phyloP scores from a whole-genome alignment of 2,888 invertebrate genomes.

The Drosophila eohydei region DNA sequence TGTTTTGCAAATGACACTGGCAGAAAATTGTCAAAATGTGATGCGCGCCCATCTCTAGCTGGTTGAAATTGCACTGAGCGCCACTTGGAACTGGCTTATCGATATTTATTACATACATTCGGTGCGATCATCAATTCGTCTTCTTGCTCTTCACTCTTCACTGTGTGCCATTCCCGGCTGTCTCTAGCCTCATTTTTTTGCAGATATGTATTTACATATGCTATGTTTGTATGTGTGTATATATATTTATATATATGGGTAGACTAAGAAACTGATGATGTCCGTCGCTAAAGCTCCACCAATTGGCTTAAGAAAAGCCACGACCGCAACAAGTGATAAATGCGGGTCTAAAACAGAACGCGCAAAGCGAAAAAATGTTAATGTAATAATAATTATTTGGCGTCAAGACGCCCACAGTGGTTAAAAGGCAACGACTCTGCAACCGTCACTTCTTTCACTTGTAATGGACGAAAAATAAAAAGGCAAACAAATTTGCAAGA shows the following conservation, averaged over 20 bases:
- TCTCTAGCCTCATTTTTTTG: slow-evolving; percentile 44
- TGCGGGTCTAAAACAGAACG: slow-evolving; percentile 31
- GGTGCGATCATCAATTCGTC: slow-evolving; percentile 17
- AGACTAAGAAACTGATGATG: slow-evolving; percentile 27
- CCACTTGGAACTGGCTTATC: slow-evolving; percentile 36
- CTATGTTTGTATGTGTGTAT: slow-evolving; percentile 4
- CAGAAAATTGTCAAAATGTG: background rate
- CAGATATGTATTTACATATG: background rate
- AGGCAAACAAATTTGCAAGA: slow-evolving; percentile 22
- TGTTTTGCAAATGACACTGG: background rate
- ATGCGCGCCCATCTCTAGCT: background rate
- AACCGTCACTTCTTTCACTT: slow-evolving; percentile 28
- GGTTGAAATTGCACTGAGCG: slow-evolving; percentile 4
- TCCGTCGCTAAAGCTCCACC: slow-evolving; percentile 48
- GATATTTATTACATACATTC: slow-evolving; percentile 24
- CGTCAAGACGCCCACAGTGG: slow-evolving; percentile 49
- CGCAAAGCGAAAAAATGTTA: slow-evolving; percentile 51
- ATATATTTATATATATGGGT: background rate
- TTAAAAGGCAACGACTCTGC: slow-evolving; percentile 16
- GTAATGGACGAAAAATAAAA: slow-evolving; percentile 20
- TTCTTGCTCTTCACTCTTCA: slow-evolving; percentile 17
- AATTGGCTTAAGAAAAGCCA: slow-evolving; percentile 62
- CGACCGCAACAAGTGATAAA: slow-evolving; percentile 32
- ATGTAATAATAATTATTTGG: slow-evolving; percentile 73
- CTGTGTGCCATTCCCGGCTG: slow-evolving; percentile 14